These are phyloP conservation scores for Spilosoma lubricipeda DNA, from an alignment of 2,888 invertebrate genomes.

Conservation along the genomic window DNA sequence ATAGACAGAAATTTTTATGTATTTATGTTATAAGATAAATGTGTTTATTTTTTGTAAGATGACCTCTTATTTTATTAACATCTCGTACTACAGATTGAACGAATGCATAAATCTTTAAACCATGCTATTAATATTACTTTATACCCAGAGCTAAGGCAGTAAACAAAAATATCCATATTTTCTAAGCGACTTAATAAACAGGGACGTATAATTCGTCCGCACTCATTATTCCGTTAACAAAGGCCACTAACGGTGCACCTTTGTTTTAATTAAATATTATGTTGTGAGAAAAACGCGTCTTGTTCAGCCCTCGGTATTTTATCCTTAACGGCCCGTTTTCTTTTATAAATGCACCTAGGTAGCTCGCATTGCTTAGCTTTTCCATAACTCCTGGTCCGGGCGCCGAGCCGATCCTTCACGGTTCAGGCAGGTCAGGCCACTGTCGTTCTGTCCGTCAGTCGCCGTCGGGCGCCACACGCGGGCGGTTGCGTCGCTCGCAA, in stretches of 20 bases:
- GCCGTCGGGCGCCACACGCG: constrained; percentile 59
- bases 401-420: constrained; percentile 12
- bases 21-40: neutral
- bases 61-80: neutral
- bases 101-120: neutral
- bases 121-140: neutral
- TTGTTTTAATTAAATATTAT: constrained; percentile 49
- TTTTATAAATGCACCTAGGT: constrained; percentile 39
- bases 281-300: constrained; percentile 38
- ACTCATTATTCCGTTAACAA: constrained; percentile 37
- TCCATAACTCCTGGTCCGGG: constrained; percentile 31
- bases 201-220: constrained; percentile 26
- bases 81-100: neutral
- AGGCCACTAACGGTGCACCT: constrained; percentile 32
- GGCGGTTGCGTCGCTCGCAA: constrained; percentile 55
- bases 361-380: constrained; percentile 41
- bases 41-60: neutral
- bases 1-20: neutral
- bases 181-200: constrained; percentile 25
- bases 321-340: constrained; percentile 36
- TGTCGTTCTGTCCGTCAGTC: constrained; percentile 42
- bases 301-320: constrained; percentile 38
- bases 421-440: constrained; percentile 20
- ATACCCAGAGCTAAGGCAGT: constrained; percentile 1
- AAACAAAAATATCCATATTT: constrained; percentile 27